Percentiles rank a stretch among this genome's conserved stretches.
These are phyloP conservation scores for Nyleta sp. DNA, from an alignment of 2,888 invertebrate genomes.

Conservation along the genomic window DNA sequence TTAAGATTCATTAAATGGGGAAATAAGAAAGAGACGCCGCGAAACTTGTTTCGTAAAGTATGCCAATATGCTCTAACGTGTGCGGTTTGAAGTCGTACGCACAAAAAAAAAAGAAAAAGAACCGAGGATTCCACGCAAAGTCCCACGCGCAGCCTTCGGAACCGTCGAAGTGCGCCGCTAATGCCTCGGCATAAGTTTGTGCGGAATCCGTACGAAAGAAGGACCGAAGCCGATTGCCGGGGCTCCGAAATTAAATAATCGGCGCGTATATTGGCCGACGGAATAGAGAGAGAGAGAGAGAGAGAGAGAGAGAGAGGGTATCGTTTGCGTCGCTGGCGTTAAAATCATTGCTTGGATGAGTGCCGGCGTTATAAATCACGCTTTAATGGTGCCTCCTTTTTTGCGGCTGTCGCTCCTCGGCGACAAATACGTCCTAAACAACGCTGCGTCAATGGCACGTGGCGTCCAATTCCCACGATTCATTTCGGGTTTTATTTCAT, in stretches of 20 bases:
- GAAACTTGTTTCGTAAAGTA: conserved; percentile 61
- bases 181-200: conserved; percentile 28
- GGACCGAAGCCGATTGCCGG: conserved; percentile 17
- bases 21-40: conserved; percentile 54
- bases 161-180: conserved; percentile 38
- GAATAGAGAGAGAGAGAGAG: too few species aligned
- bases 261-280: conserved; percentile 5
- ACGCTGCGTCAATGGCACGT: conserved; percentile 49
- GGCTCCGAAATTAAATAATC: conserved; percentile 43
- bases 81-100: conserved; percentile 34
- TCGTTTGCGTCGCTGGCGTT: conserved; percentile 45
- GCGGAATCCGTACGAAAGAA: conserved; percentile 39
- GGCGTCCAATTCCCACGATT: conserved; percentile 35
- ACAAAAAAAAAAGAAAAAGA: conserved; percentile 34
- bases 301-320: too few species aligned
- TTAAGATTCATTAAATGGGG: conserved; percentile 56
- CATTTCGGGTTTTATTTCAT: neutral
- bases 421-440: conserved; percentile 41
- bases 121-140: conserved; percentile 45
- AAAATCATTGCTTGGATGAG: conserved; percentile 43
- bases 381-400: conserved; percentile 41
- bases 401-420: conserved; percentile 32
- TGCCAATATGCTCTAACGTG: conserved; percentile 58
- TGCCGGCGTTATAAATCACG: conserved; percentile 55
- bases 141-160: conserved; percentile 40